A percentile compares a stretch with the other conserved stretches of the same genome.
Evolutionary conservation across 2,797 vertebrate species (phyloP).

Genomic region (Tachyglossus aculeatus): DNA sequence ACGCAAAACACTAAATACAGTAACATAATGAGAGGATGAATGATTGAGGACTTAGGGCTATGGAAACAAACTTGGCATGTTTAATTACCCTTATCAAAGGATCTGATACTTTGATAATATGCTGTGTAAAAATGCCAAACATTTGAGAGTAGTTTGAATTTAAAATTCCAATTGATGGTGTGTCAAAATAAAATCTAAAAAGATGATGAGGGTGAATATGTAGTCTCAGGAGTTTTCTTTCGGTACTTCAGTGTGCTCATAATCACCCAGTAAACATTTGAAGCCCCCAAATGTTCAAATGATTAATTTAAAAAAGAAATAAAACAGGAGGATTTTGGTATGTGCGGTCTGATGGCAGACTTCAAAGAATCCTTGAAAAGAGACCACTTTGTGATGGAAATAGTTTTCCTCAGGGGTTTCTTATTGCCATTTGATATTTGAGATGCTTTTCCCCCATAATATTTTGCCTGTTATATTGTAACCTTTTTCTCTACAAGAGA

Average conservation of each 20-base stretch:
- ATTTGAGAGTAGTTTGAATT: constrained; percentile 72
- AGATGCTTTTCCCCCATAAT: constrained; percentile 59
- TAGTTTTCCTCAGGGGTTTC: constrained; percentile 67
- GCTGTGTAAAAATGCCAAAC: constrained; percentile 63
- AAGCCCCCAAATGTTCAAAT: constrained; percentile 71
- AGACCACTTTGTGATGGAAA: constrained; percentile 77
- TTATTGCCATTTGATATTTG: constrained; percentile 66
- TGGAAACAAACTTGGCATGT: constrained; percentile 71
- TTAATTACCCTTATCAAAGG: constrained; percentile 76
- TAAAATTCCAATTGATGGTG: constrained; percentile 79
- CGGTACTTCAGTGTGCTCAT: constrained; percentile 67
- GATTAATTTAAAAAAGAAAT: constrained; percentile 77
- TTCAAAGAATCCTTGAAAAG: constrained; percentile 73
- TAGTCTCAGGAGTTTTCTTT: constrained; percentile 62
- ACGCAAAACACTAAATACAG: constrained; percentile 13
- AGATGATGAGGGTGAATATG: constrained; percentile 63
- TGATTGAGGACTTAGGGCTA: constrained; percentile 31
- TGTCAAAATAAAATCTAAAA: constrained; percentile 75
- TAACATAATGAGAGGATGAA: not conserved
- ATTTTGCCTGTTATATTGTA: constrained; percentile 61
- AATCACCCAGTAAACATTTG: constrained; percentile 75
- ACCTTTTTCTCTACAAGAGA: constrained; percentile 38
- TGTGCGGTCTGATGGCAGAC: constrained; percentile 63
- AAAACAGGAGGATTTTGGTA: constrained; percentile 67
- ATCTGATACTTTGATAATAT: constrained; percentile 69